These are phyloP conservation scores for Lagopus leucura DNA, from an alignment of 2,113 vertebrate species.

Conservation along the genomic window DNA sequence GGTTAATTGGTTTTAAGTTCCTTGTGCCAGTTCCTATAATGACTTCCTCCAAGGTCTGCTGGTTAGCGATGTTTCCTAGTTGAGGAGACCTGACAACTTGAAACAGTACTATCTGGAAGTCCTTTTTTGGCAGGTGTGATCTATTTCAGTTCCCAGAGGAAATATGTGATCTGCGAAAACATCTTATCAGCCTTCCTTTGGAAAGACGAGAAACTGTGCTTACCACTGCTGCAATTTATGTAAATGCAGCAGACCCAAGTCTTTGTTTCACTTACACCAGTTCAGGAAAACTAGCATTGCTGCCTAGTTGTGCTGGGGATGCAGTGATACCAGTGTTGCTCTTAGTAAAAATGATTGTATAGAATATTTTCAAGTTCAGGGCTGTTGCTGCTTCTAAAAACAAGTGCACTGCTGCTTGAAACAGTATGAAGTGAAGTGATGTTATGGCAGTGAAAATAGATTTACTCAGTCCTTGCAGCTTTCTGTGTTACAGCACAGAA, in stretches of 20 bases:
- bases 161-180: background rate
- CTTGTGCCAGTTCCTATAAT: background rate
- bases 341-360: background rate
- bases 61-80: background rate
- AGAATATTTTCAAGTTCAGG: background rate
- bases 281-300: background rate
- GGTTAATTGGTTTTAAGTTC: constrained; percentile 45
- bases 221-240: background rate
- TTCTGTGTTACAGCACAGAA: background rate
- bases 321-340: background rate
- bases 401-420: background rate
- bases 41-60: constrained; percentile 16
- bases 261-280: background rate
- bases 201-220: background rate
- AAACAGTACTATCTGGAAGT: constrained; percentile 13
- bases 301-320: background rate
- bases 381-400: background rate
- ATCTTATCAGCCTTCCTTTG: background rate
- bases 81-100: background rate
- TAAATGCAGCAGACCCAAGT: background rate
- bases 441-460: background rate
- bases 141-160: background rate
- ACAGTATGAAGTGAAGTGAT: background rate
- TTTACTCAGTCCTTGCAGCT: background rate
- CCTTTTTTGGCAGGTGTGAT: background rate